Percentiles rank a stretch among this genome's conserved stretches.
Evolutionary conservation across 2,797 vertebrate species (phyloP).

Genomic region (Pangasius sanitwongsei): DNA sequence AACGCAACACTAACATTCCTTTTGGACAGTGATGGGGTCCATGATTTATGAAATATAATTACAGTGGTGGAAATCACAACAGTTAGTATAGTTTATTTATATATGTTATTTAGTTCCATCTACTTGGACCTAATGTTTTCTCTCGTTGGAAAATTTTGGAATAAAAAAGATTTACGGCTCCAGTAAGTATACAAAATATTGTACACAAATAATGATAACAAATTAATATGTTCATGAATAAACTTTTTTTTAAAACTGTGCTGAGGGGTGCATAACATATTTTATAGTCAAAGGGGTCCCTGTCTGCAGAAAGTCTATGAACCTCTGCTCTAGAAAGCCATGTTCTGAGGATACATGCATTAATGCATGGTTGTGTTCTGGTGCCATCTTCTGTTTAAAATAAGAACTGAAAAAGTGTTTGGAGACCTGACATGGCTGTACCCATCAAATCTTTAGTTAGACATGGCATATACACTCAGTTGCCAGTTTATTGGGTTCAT

Average conservation of each 20-base stretch:
- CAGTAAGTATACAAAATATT: not conserved
- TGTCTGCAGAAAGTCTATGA: not conserved
- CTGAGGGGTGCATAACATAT: not conserved
- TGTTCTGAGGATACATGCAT: not conserved
- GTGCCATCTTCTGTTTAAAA: slow-evolving; percentile 39
- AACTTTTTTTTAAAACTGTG: not conserved
- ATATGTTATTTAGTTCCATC: not conserved
- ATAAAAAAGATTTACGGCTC: not conserved
- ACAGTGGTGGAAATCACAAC: not conserved
- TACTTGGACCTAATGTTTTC: not conserved
- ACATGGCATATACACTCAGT: not conserved
- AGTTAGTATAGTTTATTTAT: not conserved
- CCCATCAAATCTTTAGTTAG: not conserved
- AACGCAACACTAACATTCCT: not conserved
- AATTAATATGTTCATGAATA: not conserved
- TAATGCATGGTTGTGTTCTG: not conserved
- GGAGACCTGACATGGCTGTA: not conserved
- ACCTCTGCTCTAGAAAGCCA: not conserved
- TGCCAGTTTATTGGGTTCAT: not conserved
- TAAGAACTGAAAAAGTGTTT: not conserved
- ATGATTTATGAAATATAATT: not conserved
- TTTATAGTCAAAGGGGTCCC: not conserved
- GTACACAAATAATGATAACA: not conserved
- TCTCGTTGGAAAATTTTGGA: not conserved
- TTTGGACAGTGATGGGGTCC: no score